Conservation (phyloP, 2,113 vertebrate genomes). For the Pseudorectes ferrugineus region DNA sequence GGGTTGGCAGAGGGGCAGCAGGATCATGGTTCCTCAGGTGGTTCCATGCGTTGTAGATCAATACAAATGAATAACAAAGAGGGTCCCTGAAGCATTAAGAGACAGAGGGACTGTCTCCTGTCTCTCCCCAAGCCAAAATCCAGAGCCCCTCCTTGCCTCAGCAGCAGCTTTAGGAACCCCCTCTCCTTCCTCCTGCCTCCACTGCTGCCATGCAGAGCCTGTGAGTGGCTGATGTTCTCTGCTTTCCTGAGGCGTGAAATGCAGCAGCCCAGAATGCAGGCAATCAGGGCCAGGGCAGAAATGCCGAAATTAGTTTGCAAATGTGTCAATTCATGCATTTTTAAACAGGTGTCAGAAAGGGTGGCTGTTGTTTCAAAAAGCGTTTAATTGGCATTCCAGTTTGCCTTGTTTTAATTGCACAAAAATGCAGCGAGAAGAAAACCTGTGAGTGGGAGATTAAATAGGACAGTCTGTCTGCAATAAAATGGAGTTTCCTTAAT, state of each 20-base stretch:
- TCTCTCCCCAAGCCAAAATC: background rate
- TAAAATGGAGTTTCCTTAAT: slow-evolving; percentile 22
- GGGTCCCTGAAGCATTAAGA: background rate
- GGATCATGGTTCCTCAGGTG: background rate
- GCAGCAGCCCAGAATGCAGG: background rate
- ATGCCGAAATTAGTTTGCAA: background rate
- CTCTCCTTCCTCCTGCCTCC: background rate
- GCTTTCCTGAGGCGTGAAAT: background rate
- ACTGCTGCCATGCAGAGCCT: fast-evolving
- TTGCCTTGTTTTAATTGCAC: slow-evolving; percentile 45
- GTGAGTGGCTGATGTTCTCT: background rate
- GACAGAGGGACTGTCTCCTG: background rate
- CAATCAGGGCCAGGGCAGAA: background rate
- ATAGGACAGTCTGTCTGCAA: slow-evolving; percentile 20
- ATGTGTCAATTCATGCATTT: slow-evolving; percentile 23
- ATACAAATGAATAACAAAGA: background rate
- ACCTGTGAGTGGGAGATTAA: background rate
- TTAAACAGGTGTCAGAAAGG: slow-evolving; percentile 1
- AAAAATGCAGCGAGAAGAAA: slow-evolving; percentile 27
- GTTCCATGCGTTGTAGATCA: background rate
- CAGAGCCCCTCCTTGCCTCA: background rate
- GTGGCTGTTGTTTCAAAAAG: background rate
- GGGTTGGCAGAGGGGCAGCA: background rate
- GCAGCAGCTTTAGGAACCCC: background rate
- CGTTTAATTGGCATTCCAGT: slow-evolving; percentile 27